These are phyloP conservation scores for Dipodomys ordii DNA, from an alignment of 2,113 vertebrate species.

Conservation along the genomic window DNA sequence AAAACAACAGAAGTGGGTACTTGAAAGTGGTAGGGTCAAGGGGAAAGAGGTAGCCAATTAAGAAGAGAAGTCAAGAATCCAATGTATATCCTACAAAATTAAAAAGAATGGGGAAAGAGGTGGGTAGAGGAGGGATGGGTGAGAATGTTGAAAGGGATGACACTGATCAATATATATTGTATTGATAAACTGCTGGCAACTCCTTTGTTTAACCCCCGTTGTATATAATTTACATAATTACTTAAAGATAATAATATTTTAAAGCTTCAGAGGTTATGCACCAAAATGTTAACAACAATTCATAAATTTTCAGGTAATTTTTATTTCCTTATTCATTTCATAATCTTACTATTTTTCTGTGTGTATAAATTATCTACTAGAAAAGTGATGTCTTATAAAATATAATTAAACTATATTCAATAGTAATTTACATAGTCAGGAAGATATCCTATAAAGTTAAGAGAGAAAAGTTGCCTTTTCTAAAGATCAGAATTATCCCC, in stretches of 20 bases:
- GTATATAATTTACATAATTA: too few species aligned
- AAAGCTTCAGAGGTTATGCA: background rate
- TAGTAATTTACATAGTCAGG: background rate
- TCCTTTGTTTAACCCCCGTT: too few species aligned
- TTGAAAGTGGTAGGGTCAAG: too few species aligned
- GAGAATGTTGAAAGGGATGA: too few species aligned
- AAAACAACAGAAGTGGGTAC: too few species aligned
- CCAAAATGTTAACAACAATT: conserved; percentile 31
- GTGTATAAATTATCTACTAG: background rate
- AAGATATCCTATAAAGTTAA: background rate
- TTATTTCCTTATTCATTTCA: background rate
- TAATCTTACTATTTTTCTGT: background rate
- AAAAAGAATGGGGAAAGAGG: too few species aligned
- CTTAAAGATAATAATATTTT: background rate
- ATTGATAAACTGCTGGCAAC: too few species aligned
- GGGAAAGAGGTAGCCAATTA: too few species aligned
- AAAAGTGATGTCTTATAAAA: conserved; percentile 13
- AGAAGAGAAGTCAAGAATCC: too few species aligned
- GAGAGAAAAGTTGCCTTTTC: background rate
- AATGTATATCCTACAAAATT: too few species aligned
- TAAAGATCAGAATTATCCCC: background rate
- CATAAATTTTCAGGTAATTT: conserved; percentile 7
- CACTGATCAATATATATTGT: too few species aligned
- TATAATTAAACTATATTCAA: background rate
- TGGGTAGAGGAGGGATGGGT: too few species aligned